Evolutionary conservation across 2,797 vertebrate species (phyloP).

Genomic region (Emys orbicularis): DNA sequence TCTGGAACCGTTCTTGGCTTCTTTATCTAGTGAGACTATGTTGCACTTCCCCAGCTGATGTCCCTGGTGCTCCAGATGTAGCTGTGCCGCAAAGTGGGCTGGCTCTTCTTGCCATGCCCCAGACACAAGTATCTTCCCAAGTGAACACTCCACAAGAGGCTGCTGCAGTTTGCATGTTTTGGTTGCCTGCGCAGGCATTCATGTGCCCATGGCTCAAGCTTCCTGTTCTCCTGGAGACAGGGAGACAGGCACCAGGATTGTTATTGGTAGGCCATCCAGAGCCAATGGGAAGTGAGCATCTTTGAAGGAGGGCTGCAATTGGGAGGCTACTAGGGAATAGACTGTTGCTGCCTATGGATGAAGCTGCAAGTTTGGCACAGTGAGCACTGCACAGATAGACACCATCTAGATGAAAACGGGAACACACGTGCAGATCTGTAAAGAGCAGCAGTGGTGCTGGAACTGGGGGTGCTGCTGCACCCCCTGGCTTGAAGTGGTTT

Average conservation of each 20-base stretch:
- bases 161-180: background rate
- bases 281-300: background rate
- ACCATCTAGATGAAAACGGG: background rate
- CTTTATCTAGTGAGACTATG: background rate
- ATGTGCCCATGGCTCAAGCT: background rate
- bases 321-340: background rate
- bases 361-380: background rate
- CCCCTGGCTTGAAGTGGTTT: too few species aligned
- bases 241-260: background rate
- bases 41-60: background rate
- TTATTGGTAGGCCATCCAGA: background rate
- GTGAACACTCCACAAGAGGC: background rate
- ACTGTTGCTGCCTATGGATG: background rate
- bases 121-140: background rate
- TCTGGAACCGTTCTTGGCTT: background rate
- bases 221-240: slow-evolving; percentile 2
- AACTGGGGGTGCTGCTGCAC: too few species aligned
- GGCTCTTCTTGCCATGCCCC: background rate
- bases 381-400: background rate
- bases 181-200: background rate
- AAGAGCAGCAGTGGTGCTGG: background rate
- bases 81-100: background rate
- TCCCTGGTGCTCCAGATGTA: background rate
- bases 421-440: background rate
- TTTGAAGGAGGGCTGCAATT: background rate